These are phyloP conservation scores for Troides oblongomaculatus DNA, from an alignment of 2,888 invertebrate genomes.

Conservation along the genomic window DNA sequence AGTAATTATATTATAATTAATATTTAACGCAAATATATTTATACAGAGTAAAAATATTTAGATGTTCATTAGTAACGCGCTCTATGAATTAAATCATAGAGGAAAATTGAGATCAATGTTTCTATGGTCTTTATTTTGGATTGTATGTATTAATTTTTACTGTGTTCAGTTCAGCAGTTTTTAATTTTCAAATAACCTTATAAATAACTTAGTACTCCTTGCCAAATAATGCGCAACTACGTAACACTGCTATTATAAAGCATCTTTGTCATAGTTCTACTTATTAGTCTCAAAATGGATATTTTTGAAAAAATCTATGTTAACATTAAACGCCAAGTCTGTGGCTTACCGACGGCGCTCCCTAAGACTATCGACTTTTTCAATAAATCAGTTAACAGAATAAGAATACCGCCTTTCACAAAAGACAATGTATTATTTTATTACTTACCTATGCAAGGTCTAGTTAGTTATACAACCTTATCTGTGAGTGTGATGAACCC, in stretches of 20 bases:
- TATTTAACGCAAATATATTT: background rate
- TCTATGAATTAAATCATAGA: background rate
- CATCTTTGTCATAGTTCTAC: slow-evolving; percentile 42
- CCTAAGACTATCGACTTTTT: slow-evolving; percentile 62
- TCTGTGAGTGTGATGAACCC: slow-evolving; percentile 93
- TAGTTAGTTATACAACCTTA: slow-evolving; percentile 87
- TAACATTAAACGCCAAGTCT: slow-evolving; percentile 54
- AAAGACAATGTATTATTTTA: slow-evolving; percentile 86
- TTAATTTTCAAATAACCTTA: slow-evolving; percentile 31
- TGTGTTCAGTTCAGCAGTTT: background rate
- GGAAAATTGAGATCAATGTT: too few relatives aligned
- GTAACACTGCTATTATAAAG: slow-evolving; percentile 52
- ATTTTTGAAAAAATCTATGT: slow-evolving; percentile 62
- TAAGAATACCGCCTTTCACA: slow-evolving; percentile 83
- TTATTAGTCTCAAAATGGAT: slow-evolving; percentile 55
- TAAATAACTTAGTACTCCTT: slow-evolving; percentile 57
- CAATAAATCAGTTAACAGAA: slow-evolving; percentile 62
- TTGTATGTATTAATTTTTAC: background rate
- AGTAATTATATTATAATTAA: background rate
- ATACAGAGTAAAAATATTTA: background rate
- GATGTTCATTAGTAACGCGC: background rate
- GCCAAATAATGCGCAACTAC: slow-evolving; percentile 73
- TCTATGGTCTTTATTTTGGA: background rate
- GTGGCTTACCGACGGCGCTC: slow-evolving; percentile 52
- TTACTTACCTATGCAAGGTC: slow-evolving; percentile 88